A percentile compares a stretch with the other conserved stretches of the same genome.
Evolutionary conservation across 1,140 invertebrate genomes (phyloP).

Genomic region (Heliothis virescens): DNA sequence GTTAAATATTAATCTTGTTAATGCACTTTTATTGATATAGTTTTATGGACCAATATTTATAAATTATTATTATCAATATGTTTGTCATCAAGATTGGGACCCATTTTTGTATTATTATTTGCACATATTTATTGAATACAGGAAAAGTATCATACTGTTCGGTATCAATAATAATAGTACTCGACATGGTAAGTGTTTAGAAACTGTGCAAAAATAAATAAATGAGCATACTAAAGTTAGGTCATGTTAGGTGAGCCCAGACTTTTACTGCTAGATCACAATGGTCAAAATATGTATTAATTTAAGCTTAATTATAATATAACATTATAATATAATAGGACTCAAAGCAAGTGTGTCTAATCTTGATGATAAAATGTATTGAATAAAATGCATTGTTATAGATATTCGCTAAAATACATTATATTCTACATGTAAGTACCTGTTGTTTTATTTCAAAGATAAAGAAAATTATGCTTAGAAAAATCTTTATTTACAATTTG

Average conservation of each 20-base stretch:
- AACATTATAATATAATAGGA: neutral
- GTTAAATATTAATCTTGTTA: slow-evolving; percentile 58
- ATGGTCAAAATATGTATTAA: too few relatives aligned
- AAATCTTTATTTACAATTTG: neutral
- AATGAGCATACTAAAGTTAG: too few relatives aligned
- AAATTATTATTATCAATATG: slow-evolving; percentile 42
- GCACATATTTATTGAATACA: neutral
- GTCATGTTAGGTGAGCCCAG: too few relatives aligned
- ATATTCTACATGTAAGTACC: slow-evolving; percentile 50
- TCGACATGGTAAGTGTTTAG: too few relatives aligned
- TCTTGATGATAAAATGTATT: slow-evolving; percentile 37
- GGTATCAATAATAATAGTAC: too few relatives aligned
- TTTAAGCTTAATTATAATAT: neutral
- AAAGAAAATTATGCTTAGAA: neutral
- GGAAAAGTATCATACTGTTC: too few relatives aligned
- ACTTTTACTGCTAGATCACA: too few relatives aligned
- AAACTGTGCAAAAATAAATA: too few relatives aligned
- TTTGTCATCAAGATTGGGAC: slow-evolving; percentile 38
- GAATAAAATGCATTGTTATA: slow-evolving; percentile 54
- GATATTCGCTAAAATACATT: slow-evolving; percentile 52
- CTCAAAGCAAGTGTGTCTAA: neutral
- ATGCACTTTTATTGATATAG: slow-evolving; percentile 60
- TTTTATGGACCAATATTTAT: slow-evolving; percentile 63
- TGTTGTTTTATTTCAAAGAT: slow-evolving; percentile 25
- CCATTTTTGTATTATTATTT: slow-evolving; percentile 22